Evolutionary conservation across 2,888 invertebrate genomes (phyloP).

Genomic region (Hedya salicella): DNA sequence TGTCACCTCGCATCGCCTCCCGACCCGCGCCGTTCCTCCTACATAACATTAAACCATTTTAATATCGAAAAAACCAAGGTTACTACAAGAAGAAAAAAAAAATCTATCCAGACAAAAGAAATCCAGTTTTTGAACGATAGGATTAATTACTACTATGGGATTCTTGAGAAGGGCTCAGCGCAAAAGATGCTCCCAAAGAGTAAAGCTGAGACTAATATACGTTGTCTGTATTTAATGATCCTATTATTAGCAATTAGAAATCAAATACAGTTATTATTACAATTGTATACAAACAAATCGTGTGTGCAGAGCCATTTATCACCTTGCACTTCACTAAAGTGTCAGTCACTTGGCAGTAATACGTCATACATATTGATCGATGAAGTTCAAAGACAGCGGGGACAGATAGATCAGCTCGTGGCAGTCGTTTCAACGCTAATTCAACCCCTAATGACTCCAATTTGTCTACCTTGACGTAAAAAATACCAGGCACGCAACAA

Average conservation of each 20-base stretch:
- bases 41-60: conserved; percentile 47
- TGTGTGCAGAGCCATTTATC: conserved; percentile 60
- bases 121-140: neutral
- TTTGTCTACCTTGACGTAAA: conserved; percentile 50
- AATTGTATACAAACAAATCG: conserved; percentile 52
- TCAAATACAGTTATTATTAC: conserved; percentile 2
- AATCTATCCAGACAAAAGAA: neutral
- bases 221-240: neutral
- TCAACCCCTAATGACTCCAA: conserved; percentile 56
- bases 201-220: neutral
- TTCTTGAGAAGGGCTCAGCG: too few species aligned
- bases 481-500: conserved; percentile 42
- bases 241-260: neutral
- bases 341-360: conserved; percentile 52
- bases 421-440: conserved; percentile 54
- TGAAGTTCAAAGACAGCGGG: conserved; percentile 73
- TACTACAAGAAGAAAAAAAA: neutral
- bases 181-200: neutral
- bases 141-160: too few species aligned
- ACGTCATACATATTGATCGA: conserved; percentile 74
- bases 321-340: conserved; percentile 56
- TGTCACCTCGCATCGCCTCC: conserved; percentile 86
- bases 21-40: conserved; percentile 91
- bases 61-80: neutral
- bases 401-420: conserved; percentile 48